Base-by-base conservation (phyloP, 2,888 invertebrate genomes). In the Acanthosoma haemorrhoidale region DNA sequence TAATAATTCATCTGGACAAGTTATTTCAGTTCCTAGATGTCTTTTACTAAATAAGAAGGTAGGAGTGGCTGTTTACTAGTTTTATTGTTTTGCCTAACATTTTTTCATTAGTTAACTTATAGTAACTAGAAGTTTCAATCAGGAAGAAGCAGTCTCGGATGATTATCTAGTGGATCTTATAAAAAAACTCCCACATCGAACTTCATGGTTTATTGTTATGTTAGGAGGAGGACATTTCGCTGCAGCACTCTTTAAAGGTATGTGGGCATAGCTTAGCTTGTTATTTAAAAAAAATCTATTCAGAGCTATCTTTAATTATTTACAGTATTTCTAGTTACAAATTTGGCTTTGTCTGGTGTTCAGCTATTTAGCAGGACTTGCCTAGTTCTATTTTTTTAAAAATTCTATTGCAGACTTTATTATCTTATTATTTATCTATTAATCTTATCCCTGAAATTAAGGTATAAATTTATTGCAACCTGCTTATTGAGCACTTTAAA, bases 191-290 rank as follows among this genome's bases (percentile, higher is more conserved):
- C 57, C 78, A 76, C 39, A 43, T 18, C 68, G 59, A 51, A 74
- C 69, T 11, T 18, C 79, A 32, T 92, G 91, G 90, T 87, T 88
- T 0, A 82, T 94, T 6, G 79, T 94, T 63, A 90, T 94, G 89
- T 82, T 92, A 36, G 91, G 91, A 0, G 93, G 93, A 4, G 94
- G 94, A 1, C 90, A 90, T 79, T 91, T 91, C 81, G 90, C 90
- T 25, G 90, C 86, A 2, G 89, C 87, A 15, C 80, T 91, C 39
- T 90, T 89, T 77, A 78, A 83, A 77, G 84, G 84, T 80, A 34
- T 60, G n/a, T 34, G 2, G n/a, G n/a, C n/a, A n/a, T n/a, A n/a
- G n/a, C n/a, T n/a, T n/a, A n/a, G n/a, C n/a, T n/a, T n/a, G 36
- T 9, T 36, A 36, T 36, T 36, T 9, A 36, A 9, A 6, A 36